Evolutionary conservation across 2,797 vertebrate species (phyloP).

Genomic region (Cheirogaleus major): DNA sequence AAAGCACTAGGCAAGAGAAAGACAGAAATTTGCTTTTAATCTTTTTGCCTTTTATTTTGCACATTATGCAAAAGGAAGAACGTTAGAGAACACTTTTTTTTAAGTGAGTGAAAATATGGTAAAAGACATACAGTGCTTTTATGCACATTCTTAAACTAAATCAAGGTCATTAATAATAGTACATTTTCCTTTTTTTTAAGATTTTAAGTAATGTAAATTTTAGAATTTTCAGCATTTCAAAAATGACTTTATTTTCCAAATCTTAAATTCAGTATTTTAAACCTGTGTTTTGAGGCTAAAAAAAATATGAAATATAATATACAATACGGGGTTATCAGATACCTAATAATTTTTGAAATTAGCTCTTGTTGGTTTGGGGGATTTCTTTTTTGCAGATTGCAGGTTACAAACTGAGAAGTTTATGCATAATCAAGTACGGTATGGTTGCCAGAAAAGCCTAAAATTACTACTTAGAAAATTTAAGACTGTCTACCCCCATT

Average conservation of each 20-base stretch:
- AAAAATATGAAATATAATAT: slow-evolving; percentile 81
- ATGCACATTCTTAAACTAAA: slow-evolving; percentile 84
- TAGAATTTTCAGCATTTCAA: slow-evolving; percentile 79
- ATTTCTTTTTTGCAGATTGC: slow-evolving; percentile 83
- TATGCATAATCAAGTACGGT: slow-evolving; percentile 81
- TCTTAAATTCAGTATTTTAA: slow-evolving; percentile 80
- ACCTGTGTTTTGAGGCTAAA: slow-evolving; percentile 81
- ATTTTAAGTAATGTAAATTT: slow-evolving; percentile 75
- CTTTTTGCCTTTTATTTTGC: slow-evolving; percentile 95
- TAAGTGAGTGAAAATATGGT: slow-evolving; percentile 84
- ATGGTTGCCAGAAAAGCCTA: slow-evolving; percentile 88
- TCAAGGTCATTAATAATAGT: slow-evolving; percentile 79
- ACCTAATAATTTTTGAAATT: slow-evolving; percentile 82
- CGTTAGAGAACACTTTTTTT: slow-evolving; percentile 81
- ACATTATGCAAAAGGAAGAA: slow-evolving; percentile 90
- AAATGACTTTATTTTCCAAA: slow-evolving; percentile 84
- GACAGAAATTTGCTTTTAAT: slow-evolving; percentile 88
- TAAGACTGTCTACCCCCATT: slow-evolving; percentile 86
- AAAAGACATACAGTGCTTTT: slow-evolving; percentile 85
- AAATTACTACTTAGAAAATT: slow-evolving; percentile 85
- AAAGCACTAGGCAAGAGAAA: slow-evolving; percentile 91
- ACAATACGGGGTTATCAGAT: slow-evolving; percentile 85
- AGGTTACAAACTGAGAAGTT: slow-evolving; percentile 83
- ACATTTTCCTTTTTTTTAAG: slow-evolving; percentile 64
- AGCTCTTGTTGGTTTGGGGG: slow-evolving; percentile 75